Percentiles rank a stretch among this genome's conserved stretches.
These are phyloP conservation scores for Aplochiton taeniatus DNA, from an alignment of 2,797 vertebrate genomes.

Conservation along the genomic window DNA sequence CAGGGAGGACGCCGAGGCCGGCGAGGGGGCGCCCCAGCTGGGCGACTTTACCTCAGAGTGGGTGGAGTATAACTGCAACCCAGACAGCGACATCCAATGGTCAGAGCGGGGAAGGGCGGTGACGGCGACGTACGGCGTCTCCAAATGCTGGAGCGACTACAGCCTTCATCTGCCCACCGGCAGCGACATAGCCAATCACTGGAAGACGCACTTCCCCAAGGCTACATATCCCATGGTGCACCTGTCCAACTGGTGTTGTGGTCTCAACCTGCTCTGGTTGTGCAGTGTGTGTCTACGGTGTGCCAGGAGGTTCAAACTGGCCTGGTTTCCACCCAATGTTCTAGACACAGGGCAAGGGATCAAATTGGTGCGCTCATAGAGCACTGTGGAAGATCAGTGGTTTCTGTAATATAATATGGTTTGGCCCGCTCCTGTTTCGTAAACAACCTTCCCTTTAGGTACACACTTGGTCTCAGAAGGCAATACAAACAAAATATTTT, in stretches of 20 bases:
- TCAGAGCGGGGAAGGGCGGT: conserved; percentile 80
- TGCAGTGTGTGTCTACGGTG: conserved; percentile 89
- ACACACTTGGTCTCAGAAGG: no score
- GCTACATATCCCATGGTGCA: conserved; percentile 90
- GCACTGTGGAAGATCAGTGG: background rate
- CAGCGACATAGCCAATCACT: conserved; percentile 92
- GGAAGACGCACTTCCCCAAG: conserved; percentile 93
- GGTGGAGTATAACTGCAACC: conserved; percentile 97
- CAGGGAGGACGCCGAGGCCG: conserved; percentile 77
- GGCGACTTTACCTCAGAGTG: conserved; percentile 95
- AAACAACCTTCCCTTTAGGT: no score
- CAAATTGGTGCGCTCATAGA: conserved; percentile 91
- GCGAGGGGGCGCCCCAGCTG: conserved; percentile 72
- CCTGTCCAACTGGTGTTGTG: conserved; percentile 95
- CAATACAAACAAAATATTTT: no score
- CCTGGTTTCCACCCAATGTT: conserved; percentile 93
- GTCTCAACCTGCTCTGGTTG: conserved; percentile 91
- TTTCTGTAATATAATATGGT: background rate
- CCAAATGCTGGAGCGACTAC: conserved; percentile 95
- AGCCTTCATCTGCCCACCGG: conserved; percentile 91
- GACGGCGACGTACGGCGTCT: conserved; percentile 84
- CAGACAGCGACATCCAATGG: conserved; percentile 83
- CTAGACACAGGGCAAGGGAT: conserved; percentile 97
- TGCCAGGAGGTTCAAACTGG: conserved; percentile 90
- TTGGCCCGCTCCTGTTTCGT: no score